These are phyloP conservation scores for Tetrapedia diversipes DNA, from an alignment of 2,888 invertebrate species.

Conservation along the genomic window DNA sequence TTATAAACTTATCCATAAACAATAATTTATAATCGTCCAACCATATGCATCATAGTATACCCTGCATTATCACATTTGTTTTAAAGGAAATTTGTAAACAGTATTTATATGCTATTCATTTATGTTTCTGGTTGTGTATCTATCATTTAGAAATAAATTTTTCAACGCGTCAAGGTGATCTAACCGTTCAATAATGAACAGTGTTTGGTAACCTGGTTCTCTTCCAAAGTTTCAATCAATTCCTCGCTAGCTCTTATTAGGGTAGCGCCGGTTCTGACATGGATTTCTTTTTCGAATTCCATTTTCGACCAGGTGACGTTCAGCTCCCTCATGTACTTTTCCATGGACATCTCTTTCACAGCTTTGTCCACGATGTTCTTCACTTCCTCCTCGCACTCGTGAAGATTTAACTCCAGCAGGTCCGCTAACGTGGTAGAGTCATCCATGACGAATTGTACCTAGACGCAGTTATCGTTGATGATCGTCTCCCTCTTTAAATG, in stretches of 20 bases:
- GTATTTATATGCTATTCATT: too few relatives aligned
- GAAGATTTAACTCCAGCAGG: constrained; percentile 94
- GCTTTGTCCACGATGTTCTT: constrained; percentile 99
- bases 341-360: constrained; percentile 99
- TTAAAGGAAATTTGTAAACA: too few relatives aligned
- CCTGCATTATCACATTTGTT: too few relatives aligned
- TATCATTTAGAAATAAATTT: too few relatives aligned
- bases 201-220: constrained; percentile 97
- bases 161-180: too few relatives aligned
- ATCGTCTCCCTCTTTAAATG: neutral
- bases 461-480: constrained; percentile 49
- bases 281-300: constrained; percentile 96
- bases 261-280: constrained; percentile 93
- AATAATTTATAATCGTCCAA: too few relatives aligned
- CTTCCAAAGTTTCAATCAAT: constrained; percentile 97
- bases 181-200: too few relatives aligned
- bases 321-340: constrained; percentile 95
- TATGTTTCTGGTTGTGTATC: too few relatives aligned
- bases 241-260: constrained; percentile 96
- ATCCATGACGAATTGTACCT: constrained; percentile 98
- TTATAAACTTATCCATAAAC: too few relatives aligned
- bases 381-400: constrained; percentile 98
- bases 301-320: constrained; percentile 96
- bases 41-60: too few relatives aligned
- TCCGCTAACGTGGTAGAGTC: constrained; percentile 96